phyloP scores from a whole-genome alignment of 2,888 invertebrate species.

The Brenthis daphne region DNA sequence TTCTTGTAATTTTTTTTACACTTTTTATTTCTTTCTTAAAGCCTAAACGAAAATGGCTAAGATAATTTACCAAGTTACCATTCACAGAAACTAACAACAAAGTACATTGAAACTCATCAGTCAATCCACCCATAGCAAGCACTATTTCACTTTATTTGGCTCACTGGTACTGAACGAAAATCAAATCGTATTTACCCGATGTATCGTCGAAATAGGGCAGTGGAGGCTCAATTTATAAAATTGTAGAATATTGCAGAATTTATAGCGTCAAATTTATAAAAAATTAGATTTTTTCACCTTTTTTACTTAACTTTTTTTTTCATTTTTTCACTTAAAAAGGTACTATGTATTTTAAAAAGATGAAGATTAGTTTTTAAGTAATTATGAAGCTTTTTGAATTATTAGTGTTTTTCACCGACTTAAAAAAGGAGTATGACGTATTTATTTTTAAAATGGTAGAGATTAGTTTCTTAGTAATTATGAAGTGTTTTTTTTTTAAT shows the following conservation, averaged over 20 bases:
- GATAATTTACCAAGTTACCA: constrained; percentile 11
- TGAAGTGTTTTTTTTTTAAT: too few species aligned
- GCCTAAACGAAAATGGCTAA: neutral
- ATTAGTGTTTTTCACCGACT: neutral
- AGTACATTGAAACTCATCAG: constrained; percentile 21
- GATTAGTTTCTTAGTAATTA: too few species aligned
- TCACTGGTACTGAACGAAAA: constrained; percentile 12
- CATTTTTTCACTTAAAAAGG: too few species aligned
- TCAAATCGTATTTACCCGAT: constrained; percentile 18
- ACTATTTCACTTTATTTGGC: constrained; percentile 17
- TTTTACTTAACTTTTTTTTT: too few species aligned
- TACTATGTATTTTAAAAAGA: too few species aligned
- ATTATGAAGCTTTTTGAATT: too few species aligned
- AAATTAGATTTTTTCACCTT: neutral
- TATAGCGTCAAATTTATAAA: neutral
- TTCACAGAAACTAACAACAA: constrained; percentile 19
- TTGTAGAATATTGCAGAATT: neutral
- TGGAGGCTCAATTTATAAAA: constrained; percentile 9
- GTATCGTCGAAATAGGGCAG: constrained; percentile 13
- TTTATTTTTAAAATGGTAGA: too few species aligned
- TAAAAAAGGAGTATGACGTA: neutral
- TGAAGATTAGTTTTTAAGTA: too few species aligned
- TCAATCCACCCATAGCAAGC: constrained; percentile 14
- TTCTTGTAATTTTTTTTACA: too few species aligned
- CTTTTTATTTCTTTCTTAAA: too few species aligned